A percentile compares a stretch with the other conserved stretches of the same genome.
These are phyloP conservation scores for Prionailurus viverrinus DNA, from an alignment of 2,113 vertebrate species.

Conservation along the genomic window DNA sequence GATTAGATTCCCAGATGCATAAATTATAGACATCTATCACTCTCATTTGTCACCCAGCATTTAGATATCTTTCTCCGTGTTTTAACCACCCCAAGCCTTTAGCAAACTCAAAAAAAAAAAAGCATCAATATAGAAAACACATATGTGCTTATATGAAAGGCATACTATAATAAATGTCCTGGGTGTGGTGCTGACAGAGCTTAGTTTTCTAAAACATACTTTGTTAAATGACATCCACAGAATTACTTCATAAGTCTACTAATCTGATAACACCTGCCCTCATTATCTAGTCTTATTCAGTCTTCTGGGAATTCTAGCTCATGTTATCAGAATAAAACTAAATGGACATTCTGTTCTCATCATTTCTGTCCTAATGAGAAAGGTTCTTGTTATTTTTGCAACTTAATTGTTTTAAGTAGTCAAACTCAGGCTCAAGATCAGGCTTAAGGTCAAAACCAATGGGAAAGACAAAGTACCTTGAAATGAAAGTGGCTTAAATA, in stretches of 20 bases:
- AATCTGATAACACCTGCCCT: constrained; percentile 32
- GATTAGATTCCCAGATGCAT: constrained; percentile 80
- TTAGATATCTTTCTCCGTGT: constrained; percentile 57
- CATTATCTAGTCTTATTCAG: constrained; percentile 22
- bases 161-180: constrained; percentile 69
- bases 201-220: constrained; percentile 47
- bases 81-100: background rate
- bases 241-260: constrained; percentile 45
- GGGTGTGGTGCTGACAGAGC: constrained; percentile 75
- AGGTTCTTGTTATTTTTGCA: constrained; percentile 41
- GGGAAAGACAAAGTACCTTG: background rate
- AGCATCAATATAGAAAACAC: background rate
- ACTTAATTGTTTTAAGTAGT: constrained; percentile 63
- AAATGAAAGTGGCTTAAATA: background rate
- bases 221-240: constrained; percentile 59
- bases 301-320: constrained; percentile 59
- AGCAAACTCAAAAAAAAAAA: constrained; percentile 44
- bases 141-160: constrained; percentile 67
- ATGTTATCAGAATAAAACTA: constrained; percentile 55
- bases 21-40: constrained; percentile 63
- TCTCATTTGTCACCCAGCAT: constrained; percentile 61
- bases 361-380: constrained; percentile 44
- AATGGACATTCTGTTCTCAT: constrained; percentile 35
- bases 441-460: background rate
- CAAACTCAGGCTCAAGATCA: constrained; percentile 8